Conservation (phyloP, 1,140 invertebrate species). For the Vollenhovia emeryi region DNA sequence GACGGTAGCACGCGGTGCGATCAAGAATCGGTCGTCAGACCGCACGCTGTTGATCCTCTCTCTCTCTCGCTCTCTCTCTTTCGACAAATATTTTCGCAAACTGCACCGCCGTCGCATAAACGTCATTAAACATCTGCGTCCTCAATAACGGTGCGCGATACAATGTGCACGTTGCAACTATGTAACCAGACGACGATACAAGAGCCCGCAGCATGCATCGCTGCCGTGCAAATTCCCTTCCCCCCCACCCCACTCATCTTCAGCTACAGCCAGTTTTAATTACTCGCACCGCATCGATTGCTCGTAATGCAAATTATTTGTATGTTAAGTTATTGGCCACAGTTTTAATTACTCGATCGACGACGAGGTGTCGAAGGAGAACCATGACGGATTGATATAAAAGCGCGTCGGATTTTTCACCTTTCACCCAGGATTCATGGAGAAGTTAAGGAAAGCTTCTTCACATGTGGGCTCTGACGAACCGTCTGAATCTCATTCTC, state of each 20-base stretch:
- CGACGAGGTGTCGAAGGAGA: neutral
- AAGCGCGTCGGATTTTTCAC: neutral
- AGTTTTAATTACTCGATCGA: neutral
- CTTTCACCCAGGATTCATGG: neutral
- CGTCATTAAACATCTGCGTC: conserved; percentile 73
- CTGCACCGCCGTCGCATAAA: conserved; percentile 28
- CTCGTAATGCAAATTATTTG: neutral
- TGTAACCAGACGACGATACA: conserved; percentile 64
- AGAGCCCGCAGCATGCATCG: conserved; percentile 70
- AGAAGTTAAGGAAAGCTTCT: neutral
- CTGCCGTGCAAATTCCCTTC: conserved; percentile 71
- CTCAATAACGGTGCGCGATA: conserved; percentile 69
- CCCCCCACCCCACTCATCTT: conserved; percentile 8
- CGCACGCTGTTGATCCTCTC: conserved; percentile 5
- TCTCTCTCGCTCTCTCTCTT: no score
- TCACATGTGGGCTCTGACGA: neutral
- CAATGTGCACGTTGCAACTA: conserved; percentile 40
- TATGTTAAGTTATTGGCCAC: no score
- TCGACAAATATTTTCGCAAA: conserved; percentile 67
- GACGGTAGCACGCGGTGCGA: neutral
- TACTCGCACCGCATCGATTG: conserved; percentile 1
- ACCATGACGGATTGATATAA: neutral
- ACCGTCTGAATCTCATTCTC: neutral
- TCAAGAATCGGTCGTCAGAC: conserved; percentile 46
- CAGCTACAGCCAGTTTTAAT: neutral